Conservation (phyloP, 2,113 vertebrate species). For the Dicrurus megarhynchus region DNA sequence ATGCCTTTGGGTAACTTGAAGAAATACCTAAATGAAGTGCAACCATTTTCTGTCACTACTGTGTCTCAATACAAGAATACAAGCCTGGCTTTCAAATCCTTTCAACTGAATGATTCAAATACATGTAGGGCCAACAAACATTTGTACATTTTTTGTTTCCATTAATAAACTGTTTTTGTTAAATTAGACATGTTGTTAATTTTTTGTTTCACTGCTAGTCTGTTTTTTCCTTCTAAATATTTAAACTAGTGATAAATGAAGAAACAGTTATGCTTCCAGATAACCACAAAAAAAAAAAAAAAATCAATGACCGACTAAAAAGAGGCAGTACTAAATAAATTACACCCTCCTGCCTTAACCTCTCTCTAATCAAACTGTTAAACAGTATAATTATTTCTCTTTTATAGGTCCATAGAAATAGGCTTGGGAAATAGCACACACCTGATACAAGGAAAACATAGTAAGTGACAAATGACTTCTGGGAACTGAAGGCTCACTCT, state of each 20-base stretch:
- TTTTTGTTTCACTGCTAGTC: not conserved
- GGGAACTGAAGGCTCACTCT: not conserved
- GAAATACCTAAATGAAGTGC: slow-evolving; percentile 8
- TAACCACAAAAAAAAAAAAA: not conserved
- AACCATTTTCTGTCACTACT: not conserved
- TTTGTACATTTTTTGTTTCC: not conserved
- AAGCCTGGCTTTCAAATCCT: not conserved
- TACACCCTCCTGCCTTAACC: not conserved
- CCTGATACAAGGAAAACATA: not conserved
- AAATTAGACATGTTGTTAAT: not conserved
- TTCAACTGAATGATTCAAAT: not conserved
- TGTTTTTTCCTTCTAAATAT: not conserved
- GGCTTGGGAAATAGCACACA: not conserved
- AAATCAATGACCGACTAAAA: not conserved
- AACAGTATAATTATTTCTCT: not conserved
- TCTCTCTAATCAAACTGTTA: not conserved
- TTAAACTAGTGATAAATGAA: not conserved
- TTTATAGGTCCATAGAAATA: not conserved
- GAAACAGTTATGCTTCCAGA: not conserved
- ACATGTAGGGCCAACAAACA: not conserved
- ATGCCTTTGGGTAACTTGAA: slow-evolving; percentile 11
- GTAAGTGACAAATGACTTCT: not conserved
- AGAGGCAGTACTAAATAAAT: not conserved
- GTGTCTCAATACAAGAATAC: not conserved
- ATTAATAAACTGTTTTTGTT: not conserved